Base-by-base conservation (phyloP, 2,113 vertebrate genomes). In the Girardinichthys multiradiatus region DNA sequence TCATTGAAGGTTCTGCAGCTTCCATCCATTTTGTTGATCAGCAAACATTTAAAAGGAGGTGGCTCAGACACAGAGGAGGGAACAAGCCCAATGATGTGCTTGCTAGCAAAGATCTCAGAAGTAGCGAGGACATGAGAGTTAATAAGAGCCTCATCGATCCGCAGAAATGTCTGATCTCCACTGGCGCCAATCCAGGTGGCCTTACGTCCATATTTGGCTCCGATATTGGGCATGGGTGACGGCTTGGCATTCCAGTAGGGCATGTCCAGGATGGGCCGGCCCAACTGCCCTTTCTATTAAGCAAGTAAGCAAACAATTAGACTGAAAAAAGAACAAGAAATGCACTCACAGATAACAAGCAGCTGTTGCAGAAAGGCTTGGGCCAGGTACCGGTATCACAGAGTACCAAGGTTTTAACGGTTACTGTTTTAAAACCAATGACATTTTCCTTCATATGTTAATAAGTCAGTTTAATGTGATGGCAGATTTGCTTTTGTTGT, bases 181-280 rank as follows among this genome's bases (percentile, higher is more conserved):
- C 98, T 99, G 2, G 98, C 98, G 66, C 98, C 98, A 39, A 99
- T 97, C 98, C 98, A 99, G 0, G 98, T 99, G 28, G 98, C 98
- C 87, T 99, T 99, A 57, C 98, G 95, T 74, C 98, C 98, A 0
- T 97, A 99, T 83, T 97, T 99, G 81, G 98, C 96, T 61, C 98
- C 98, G 54, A 99, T 99, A 72, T 99, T 99, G 81, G 98, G 98
- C 97, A 99, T 99, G 4, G 97, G 93, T 37, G 97, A 96, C 71
- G 98, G 97, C 68, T 97, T 99, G 78, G 98, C 97, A 84, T 99
- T 99, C 98, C 98, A 99, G 85, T 99, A 99, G 35, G 98, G 97
- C 92, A 98, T 95, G 86, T 99, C 98, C 79, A 99, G 89, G 92
- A 99, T 99, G 42, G 97, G 98, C 39, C 98, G 94, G 10, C 98